phyloP scores from a whole-genome alignment of 2,888 invertebrate species.

The Phyllotreta striolata region DNA sequence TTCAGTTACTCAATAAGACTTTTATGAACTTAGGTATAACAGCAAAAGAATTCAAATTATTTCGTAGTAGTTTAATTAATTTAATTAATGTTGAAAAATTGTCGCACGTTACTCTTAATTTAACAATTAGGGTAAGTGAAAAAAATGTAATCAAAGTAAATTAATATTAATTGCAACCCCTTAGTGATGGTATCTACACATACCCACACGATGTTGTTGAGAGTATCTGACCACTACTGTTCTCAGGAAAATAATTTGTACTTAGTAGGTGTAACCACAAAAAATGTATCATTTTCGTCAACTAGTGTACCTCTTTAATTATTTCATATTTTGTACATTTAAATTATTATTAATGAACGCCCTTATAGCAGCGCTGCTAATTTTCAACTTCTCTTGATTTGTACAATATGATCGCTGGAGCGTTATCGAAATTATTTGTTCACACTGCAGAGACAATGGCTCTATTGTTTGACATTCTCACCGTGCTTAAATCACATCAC shows the following conservation, averaged over 20 bases:
- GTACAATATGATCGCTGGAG: conserved; percentile 18
- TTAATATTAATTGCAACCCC: conserved; percentile 9
- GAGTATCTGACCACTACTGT: conserved; percentile 25
- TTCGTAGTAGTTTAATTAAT: too few species aligned
- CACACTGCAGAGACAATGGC: conserved; percentile 9
- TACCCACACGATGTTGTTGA: conserved; percentile 19
- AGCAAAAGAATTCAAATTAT: too few species aligned
- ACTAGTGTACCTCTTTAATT: too few species aligned
- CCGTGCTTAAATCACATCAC: conserved; percentile 1
- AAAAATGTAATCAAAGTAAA: conserved; percentile 4
- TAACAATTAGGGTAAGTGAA: background rate
- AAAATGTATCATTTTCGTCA: too few species aligned
- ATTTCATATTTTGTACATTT: too few species aligned
- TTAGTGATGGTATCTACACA: conserved; percentile 10
- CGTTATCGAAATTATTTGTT: conserved; percentile 20
- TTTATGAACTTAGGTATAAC: background rate
- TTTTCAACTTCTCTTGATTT: conserved; percentile 18
- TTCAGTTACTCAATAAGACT: background rate
- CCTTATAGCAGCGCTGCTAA: conserved; percentile 9
- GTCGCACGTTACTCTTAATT: conserved; percentile 1
- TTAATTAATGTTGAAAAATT: conserved; percentile 10
- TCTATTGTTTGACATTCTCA: conserved; percentile 11
- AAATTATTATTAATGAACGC: background rate
- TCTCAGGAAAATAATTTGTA: conserved; percentile 12
- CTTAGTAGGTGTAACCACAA: too few species aligned